These are phyloP conservation scores for Scaptomyza reducta DNA, from an alignment of 2,888 invertebrate genomes.

Conservation along the genomic window DNA sequence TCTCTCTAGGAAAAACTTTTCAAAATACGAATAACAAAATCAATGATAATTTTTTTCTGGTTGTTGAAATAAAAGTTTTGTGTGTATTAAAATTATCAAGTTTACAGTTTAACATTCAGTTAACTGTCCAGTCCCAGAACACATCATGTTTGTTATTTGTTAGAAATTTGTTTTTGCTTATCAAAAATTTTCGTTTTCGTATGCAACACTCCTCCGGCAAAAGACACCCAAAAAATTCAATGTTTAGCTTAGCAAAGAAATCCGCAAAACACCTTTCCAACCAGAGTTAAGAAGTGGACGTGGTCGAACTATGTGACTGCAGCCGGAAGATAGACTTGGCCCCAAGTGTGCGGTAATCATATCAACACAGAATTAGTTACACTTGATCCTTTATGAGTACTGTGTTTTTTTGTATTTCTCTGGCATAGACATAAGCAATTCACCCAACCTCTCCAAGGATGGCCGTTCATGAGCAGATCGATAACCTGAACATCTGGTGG, in stretches of 20 bases:
- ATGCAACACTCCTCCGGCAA: slow-evolving; percentile 62
- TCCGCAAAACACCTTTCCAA: slow-evolving; percentile 2
- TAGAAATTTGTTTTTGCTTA: slow-evolving; percentile 58
- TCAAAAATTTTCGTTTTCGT: slow-evolving; percentile 67
- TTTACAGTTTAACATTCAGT: slow-evolving; percentile 44
- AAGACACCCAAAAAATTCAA: slow-evolving; percentile 63
- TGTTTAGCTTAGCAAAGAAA: slow-evolving; percentile 56
- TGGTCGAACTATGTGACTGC: slow-evolving; percentile 67
- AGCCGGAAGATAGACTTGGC: slow-evolving; percentile 35
- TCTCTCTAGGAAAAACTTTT: not conserved
- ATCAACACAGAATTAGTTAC: not conserved
- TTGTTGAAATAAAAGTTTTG: not conserved
- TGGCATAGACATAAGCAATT: slow-evolving; percentile 39
- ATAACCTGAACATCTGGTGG: slow-evolving; percentile 85
- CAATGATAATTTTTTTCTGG: not conserved
- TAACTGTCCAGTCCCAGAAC: slow-evolving; percentile 52
- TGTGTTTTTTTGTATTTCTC: not conserved
- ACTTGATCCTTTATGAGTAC: not conserved
- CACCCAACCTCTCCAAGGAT: slow-evolving; percentile 45
- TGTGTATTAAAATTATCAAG: not conserved
- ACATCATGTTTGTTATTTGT: slow-evolving; percentile 68
- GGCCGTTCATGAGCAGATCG: slow-evolving; percentile 77
- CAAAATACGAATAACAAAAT: not conserved
- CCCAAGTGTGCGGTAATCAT: slow-evolving; percentile 55
- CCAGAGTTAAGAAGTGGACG: slow-evolving; percentile 40